Evolutionary conservation across 2,888 invertebrate genomes (phyloP).

Genomic region (Monoplex corrugatus): DNA sequence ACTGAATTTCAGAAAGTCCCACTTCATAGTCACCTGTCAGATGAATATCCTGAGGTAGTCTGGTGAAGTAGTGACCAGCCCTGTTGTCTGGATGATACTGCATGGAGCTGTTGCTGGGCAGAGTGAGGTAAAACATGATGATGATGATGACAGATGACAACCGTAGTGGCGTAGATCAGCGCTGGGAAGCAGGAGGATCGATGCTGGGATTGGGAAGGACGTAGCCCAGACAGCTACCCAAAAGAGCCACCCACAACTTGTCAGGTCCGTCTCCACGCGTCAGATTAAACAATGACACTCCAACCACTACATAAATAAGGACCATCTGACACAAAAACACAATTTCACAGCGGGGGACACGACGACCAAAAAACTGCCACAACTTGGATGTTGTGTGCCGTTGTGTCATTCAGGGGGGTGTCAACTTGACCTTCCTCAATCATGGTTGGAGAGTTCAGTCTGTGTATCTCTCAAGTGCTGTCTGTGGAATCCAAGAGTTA

Average conservation of each 20-base stretch:
- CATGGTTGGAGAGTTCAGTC: background rate
- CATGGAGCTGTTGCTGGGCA: background rate
- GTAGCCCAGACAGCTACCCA: slow-evolving; percentile 48
- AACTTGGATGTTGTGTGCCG: background rate
- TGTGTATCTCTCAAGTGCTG: background rate
- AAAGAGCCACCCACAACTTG: slow-evolving; percentile 41
- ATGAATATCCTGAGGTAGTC: background rate
- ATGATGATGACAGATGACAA: background rate
- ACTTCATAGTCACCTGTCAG: background rate
- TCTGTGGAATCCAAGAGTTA: slow-evolving; percentile 41
- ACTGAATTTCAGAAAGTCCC: no score
- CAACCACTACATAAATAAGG: background rate
- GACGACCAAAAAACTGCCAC: background rate
- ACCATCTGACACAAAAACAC: background rate
- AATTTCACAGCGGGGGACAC: background rate
- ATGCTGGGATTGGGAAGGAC: slow-evolving; percentile 48
- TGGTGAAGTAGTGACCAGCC: slow-evolving; percentile 28
- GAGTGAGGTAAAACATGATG: background rate
- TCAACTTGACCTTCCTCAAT: background rate
- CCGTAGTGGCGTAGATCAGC: background rate
- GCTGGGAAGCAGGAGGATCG: background rate
- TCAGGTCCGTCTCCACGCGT: background rate
- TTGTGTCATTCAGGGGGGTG: background rate
- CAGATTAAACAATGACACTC: slow-evolving; percentile 3
- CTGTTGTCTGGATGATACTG: slow-evolving; percentile 26